phyloP scores from a whole-genome alignment of 2,113 vertebrate genomes.

The Hyaena hyaena region DNA sequence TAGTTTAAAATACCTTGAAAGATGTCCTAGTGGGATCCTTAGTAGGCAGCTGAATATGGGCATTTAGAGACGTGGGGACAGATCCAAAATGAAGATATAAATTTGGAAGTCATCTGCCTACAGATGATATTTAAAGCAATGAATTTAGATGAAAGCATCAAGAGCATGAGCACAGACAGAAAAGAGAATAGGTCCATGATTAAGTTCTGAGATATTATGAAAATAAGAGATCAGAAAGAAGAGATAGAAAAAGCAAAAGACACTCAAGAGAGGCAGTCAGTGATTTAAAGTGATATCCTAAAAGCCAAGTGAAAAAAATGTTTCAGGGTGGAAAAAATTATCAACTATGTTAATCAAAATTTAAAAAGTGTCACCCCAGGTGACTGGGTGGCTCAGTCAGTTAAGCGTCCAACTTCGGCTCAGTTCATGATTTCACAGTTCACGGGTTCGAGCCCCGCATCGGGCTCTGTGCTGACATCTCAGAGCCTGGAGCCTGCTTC shows the following conservation, averaged over 20 bases:
- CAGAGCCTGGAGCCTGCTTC: too few relatives aligned
- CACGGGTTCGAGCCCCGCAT: too few relatives aligned
- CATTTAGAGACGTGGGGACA: neutral
- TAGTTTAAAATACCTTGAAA: slow-evolving; percentile 11
- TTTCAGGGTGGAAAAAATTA: neutral
- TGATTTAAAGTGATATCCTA: neutral
- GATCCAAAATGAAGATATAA: neutral
- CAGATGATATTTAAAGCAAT: slow-evolving; percentile 29
- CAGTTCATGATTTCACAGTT: too few relatives aligned
- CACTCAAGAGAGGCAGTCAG: neutral
- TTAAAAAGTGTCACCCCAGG: neutral
- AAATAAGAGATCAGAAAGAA: neutral
- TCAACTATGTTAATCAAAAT: neutral
- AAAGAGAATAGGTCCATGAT: neutral
- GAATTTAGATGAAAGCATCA: slow-evolving; percentile 25
- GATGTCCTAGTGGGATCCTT: neutral
- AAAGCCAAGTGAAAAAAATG: neutral
- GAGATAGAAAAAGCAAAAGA: neutral
- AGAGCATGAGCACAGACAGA: neutral
- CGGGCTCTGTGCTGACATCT: too few relatives aligned
- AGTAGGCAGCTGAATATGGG: neutral
- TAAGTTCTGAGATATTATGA: neutral
- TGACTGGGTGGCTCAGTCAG: too few relatives aligned
- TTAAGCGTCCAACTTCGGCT: too few relatives aligned
- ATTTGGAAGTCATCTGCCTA: slow-evolving; percentile 34